phyloP scores from a whole-genome alignment of 2,113 vertebrate species.

The Austrofundulus limnaeus region DNA sequence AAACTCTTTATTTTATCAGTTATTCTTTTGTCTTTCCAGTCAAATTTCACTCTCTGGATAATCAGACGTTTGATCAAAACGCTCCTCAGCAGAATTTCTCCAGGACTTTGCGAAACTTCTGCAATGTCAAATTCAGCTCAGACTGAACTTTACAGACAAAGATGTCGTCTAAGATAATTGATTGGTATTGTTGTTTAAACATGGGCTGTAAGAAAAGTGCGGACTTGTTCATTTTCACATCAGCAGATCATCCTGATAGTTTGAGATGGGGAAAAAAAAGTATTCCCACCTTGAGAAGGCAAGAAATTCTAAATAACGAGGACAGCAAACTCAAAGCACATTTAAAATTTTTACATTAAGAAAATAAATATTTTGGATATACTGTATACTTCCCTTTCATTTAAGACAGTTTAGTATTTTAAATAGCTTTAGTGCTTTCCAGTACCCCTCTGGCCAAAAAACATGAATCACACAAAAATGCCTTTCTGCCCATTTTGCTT shows the following conservation, averaged over 20 bases:
- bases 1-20: background rate
- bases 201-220: slow-evolving; percentile 55
- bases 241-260: slow-evolving; percentile 66
- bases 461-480: slow-evolving; percentile 43
- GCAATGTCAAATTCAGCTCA: slow-evolving; percentile 55
- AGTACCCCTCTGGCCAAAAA: slow-evolving; percentile 22
- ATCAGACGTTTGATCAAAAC: slow-evolving; percentile 15
- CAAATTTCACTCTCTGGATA: slow-evolving; percentile 5
- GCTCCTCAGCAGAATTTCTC: slow-evolving; percentile 25
- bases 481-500: slow-evolving; percentile 23
- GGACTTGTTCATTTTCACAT: slow-evolving; percentile 55
- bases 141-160: slow-evolving; percentile 52
- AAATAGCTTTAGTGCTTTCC: slow-evolving; percentile 36
- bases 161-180: slow-evolving; percentile 61
- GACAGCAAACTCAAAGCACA: slow-evolving; percentile 49
- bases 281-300: slow-evolving; percentile 14
- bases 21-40: slow-evolving; percentile 8
- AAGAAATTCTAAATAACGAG: slow-evolving; percentile 27
- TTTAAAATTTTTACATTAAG: slow-evolving; percentile 52
- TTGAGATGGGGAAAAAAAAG: slow-evolving; percentile 25
- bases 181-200: slow-evolving; percentile 72
- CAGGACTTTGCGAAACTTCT: slow-evolving; percentile 43
- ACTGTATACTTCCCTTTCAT: slow-evolving; percentile 49
- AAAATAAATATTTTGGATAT: slow-evolving; percentile 50
- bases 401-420: slow-evolving; percentile 41